These are phyloP conservation scores for Argentina silus DNA, from an alignment of 2,797 vertebrate genomes.

Conservation along the genomic window DNA sequence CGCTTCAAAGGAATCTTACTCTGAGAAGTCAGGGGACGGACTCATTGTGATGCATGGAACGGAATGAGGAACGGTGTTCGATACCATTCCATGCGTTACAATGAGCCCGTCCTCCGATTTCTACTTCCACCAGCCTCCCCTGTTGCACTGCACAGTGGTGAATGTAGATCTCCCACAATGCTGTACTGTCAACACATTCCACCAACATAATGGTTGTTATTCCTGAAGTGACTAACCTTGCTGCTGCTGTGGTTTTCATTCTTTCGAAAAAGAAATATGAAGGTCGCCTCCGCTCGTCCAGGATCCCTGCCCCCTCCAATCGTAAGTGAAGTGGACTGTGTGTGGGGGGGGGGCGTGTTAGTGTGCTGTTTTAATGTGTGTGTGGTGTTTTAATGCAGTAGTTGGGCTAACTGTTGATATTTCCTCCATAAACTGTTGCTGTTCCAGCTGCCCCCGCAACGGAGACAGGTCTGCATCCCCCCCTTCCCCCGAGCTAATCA, in stretches of 20 bases:
- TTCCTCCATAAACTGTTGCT: background rate
- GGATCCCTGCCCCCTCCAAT: slow-evolving; percentile 84
- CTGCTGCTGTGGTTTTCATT: background rate
- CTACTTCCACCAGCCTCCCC: background rate
- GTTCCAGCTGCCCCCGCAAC: no score
- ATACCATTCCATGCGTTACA: no score
- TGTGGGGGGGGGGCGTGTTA: background rate
- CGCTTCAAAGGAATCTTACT: no score
- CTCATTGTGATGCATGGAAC: no score
- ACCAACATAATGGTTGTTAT: background rate
- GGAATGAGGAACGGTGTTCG: no score
- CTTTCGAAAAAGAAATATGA: slow-evolving; percentile 77
- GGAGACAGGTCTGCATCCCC: no score
- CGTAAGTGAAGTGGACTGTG: slow-evolving; percentile 70
- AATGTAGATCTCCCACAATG: background rate
- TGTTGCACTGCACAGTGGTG: background rate
- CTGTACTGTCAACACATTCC: background rate
- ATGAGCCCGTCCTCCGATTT: no score
- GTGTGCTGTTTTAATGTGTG: background rate
- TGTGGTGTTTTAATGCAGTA: background rate
- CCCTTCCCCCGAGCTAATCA: no score
- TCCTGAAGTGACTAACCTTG: background rate
- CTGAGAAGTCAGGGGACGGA: no score
- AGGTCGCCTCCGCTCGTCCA: slow-evolving; percentile 82
- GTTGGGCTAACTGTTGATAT: background rate